Evolutionary conservation across 2,888 invertebrate genomes (phyloP).

Genomic region (Homarus gammarus): DNA sequence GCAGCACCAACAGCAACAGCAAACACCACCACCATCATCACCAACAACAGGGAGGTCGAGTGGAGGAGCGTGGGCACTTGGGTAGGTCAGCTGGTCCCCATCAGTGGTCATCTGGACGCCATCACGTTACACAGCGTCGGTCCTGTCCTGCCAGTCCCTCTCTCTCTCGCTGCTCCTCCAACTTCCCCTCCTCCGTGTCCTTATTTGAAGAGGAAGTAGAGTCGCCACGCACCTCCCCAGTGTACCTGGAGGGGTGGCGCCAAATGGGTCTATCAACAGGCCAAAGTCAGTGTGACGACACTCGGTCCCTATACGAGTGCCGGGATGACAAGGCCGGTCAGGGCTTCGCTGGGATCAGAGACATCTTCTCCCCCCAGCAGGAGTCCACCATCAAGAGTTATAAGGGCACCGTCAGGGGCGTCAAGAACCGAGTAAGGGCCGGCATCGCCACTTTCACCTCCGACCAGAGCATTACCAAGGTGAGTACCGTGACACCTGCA

Average conservation of each 20-base stretch:
- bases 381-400: conserved; percentile 88
- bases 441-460: conserved; percentile 97
- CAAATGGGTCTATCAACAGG: conserved; percentile 14
- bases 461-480: conserved; percentile 87
- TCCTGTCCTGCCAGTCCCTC: conserved; percentile 49
- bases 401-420: conserved; percentile 94
- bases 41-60: conserved; percentile 23
- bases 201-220: conserved; percentile 47
- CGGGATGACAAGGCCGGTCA: conserved; percentile 60
- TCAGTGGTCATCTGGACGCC: conserved; percentile 59
- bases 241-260: conserved; percentile 43
- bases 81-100: conserved; percentile 12
- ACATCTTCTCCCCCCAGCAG: conserved; percentile 73
- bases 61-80: conserved; percentile 44
- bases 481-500: conserved; percentile 80
- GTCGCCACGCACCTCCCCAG: conserved; percentile 24
- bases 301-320: conserved; percentile 60
- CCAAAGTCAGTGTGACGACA: conserved; percentile 24
- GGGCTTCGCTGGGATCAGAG: conserved; percentile 71
- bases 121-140: conserved; percentile 31
- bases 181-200: conserved; percentile 45
- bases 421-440: conserved; percentile 95
- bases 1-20: conserved; percentile 32
- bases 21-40: conserved; percentile 14
- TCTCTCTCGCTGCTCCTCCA: conserved; percentile 52